Percentiles rank a stretch among this genome's conserved stretches.
Conservation (phyloP, 2,797 vertebrate species). For the Circus cinereus region DNA sequence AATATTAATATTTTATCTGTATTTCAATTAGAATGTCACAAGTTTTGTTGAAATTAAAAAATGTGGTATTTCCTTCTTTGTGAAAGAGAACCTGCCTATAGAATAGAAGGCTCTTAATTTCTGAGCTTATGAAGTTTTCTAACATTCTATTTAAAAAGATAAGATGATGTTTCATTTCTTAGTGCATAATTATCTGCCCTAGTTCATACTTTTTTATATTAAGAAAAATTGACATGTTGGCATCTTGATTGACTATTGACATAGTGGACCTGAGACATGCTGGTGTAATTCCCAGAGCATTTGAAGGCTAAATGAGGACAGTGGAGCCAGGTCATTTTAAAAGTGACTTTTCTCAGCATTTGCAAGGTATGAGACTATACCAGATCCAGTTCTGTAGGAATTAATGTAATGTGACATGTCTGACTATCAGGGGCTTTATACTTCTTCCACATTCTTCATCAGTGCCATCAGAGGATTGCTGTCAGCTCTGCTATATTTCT, state of each 20-base stretch:
- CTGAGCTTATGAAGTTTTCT: neutral
- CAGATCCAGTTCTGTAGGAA: neutral
- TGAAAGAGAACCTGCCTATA: neutral
- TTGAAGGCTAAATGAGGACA: slow-evolving; percentile 4
- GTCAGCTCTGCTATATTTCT: neutral
- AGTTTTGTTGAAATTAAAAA: neutral
- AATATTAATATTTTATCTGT: neutral
- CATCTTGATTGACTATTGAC: neutral
- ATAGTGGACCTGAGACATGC: neutral
- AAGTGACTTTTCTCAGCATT: neutral
- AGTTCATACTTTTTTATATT: neutral
- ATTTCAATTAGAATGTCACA: neutral
- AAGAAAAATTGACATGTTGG: neutral
- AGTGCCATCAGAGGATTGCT: slow-evolving; percentile 1
- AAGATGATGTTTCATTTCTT: neutral
- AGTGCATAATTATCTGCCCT: neutral
- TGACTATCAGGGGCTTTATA: neutral
- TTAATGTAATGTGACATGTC: neutral
- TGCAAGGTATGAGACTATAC: neutral
- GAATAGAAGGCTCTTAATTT: neutral
- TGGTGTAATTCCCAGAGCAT: neutral
- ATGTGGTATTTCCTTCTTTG: rapidly evolving
- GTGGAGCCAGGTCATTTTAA: neutral
- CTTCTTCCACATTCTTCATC: neutral
- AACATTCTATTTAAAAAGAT: neutral